Conservation (phyloP, 2,888 invertebrate genomes). For the Brachylomia viminalis region DNA sequence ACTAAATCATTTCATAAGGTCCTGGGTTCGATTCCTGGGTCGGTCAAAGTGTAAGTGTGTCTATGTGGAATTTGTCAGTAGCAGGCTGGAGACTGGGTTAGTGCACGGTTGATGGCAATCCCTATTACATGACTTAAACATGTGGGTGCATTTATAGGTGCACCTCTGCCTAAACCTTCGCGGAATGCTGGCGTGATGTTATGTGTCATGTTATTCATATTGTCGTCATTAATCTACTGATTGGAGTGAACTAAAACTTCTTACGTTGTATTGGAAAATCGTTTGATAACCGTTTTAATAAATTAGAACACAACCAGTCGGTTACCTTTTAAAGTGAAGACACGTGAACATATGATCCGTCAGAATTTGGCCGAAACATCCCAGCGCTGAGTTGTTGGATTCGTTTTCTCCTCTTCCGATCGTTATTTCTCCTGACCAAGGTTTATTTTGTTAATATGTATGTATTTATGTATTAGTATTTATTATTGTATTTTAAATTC, state of each 20-base stretch:
- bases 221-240: not conserved
- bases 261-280: not conserved
- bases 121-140: not conserved
- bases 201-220: not conserved
- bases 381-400: no score
- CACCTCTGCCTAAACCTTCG: not conserved
- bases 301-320: slow-evolving; percentile 7
- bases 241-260: not conserved
- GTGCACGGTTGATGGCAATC: not conserved
- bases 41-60: not conserved
- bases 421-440: no score
- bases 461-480: no score
- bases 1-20: not conserved
- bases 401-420: no score
- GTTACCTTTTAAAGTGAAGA: no score
- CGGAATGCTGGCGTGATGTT: not conserved
- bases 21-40: no score
- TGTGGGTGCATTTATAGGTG: not conserved
- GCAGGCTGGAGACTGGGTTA: not conserved
- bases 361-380: no score
- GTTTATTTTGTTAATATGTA: no score
- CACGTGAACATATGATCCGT: no score
- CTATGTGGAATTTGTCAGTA: not conserved
- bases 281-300: not conserved
- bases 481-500: no score